Percentiles rank a stretch among this genome's conserved stretches.
Evolutionary conservation across 2,113 vertebrate species (phyloP).

Genomic region (Notarius quadriscutis): DNA sequence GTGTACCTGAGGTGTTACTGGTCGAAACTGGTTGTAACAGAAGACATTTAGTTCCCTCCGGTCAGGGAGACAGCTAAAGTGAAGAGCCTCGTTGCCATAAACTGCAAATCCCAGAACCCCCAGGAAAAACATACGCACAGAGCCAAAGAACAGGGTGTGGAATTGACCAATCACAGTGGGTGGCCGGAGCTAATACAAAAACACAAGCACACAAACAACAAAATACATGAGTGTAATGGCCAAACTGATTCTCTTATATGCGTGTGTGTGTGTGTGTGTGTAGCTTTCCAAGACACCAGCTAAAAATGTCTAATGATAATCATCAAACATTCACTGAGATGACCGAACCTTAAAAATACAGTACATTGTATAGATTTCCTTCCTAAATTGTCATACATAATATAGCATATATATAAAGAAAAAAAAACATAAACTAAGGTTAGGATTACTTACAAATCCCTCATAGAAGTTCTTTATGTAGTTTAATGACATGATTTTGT

Average conservation of each 20-base stretch:
- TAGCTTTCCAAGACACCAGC: background rate
- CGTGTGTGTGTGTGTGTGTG: no score
- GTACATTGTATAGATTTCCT: background rate
- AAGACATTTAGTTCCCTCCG: conserved; percentile 85
- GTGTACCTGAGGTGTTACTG: conserved; percentile 83
- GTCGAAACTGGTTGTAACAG: conserved; percentile 89
- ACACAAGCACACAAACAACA: conserved; percentile 4
- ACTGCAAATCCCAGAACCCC: conserved; percentile 85
- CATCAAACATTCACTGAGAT: background rate
- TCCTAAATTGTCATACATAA: background rate
- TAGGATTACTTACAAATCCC: conserved; percentile 75
- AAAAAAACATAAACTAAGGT: background rate
- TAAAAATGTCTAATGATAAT: background rate
- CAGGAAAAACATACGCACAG: conserved; percentile 74
- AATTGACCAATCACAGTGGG: conserved; percentile 76
- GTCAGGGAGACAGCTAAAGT: conserved; percentile 88
- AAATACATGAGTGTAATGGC: background rate
- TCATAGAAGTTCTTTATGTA: conserved; percentile 79
- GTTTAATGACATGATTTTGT: conserved; percentile 73
- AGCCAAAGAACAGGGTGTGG: conserved; percentile 80
- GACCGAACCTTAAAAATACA: background rate
- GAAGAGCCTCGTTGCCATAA: conserved; percentile 85
- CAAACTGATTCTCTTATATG: background rate
- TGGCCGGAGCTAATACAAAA: conserved; percentile 69
- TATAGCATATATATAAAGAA: background rate